Percentiles rank a stretch among this genome's conserved stretches.
Conservation (phyloP, 2,888 invertebrate species). For the Eupithecia subfuscata region DNA sequence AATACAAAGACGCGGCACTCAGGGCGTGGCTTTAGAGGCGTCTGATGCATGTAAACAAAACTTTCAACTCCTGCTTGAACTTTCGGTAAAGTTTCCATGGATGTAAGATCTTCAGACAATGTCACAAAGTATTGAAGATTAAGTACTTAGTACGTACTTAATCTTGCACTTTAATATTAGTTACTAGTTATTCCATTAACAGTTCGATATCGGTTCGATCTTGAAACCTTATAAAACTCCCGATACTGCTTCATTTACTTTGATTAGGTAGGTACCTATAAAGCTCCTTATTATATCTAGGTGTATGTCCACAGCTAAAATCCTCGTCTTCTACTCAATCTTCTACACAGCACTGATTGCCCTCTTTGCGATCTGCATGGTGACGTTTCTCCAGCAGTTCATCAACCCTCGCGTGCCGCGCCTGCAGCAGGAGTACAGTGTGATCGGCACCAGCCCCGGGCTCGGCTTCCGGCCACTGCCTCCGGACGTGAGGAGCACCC, state of each 20-base stretch:
- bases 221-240: not conserved
- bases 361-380: constrained; percentile 95
- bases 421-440: constrained; percentile 91
- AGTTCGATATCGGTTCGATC: not conserved
- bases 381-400: constrained; percentile 95
- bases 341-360: constrained; percentile 95
- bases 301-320: constrained; percentile 87
- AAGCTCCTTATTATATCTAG: not conserved
- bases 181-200: no score
- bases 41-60: constrained; percentile 19
- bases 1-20: constrained; percentile 2
- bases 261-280: not conserved
- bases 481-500: constrained; percentile 94
- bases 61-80: not conserved
- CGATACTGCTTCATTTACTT: not conserved
- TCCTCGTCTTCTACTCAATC: constrained; percentile 95
- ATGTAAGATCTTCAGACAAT: not conserved
- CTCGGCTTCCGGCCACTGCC: constrained; percentile 98
- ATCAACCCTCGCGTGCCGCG: constrained; percentile 94
- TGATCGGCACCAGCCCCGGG: constrained; percentile 97
- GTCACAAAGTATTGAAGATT: not conserved
- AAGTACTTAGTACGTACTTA: no score
- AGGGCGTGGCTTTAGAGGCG: constrained; percentile 26
- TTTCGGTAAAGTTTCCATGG: not conserved
- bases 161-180: no score